Evolutionary conservation across 2,797 vertebrate genomes (phyloP).

Genomic region (Microctenopoma steveboyesi): DNA sequence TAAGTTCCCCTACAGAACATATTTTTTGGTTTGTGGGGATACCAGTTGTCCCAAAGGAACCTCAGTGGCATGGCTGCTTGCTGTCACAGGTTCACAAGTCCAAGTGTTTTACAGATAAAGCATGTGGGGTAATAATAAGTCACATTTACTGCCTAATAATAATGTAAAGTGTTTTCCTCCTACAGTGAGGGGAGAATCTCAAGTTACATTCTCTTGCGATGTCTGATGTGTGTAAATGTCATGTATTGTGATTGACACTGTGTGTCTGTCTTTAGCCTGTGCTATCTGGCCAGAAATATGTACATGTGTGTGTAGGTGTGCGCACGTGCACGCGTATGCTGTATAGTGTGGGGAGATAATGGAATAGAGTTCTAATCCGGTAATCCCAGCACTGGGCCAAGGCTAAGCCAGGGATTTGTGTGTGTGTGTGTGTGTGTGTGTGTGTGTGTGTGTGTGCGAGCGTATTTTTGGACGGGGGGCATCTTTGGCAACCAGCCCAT

Average conservation of each 20-base stretch:
- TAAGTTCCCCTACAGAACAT: not conserved
- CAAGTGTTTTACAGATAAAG: not conserved
- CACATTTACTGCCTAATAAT: not conserved
- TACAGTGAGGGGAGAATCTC: slow-evolving; percentile 13
- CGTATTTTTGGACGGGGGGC: slow-evolving; percentile 51
- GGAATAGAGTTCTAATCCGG: slow-evolving; percentile 86
- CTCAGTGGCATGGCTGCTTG: not conserved
- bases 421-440: slow-evolving; percentile 51
- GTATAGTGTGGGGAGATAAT: slow-evolving; percentile 83
- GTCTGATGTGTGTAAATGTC: slow-evolving; percentile 54
- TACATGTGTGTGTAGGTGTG: slow-evolving; percentile 30
- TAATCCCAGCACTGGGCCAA: slow-evolving; percentile 85
- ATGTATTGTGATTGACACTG: slow-evolving; percentile 69
- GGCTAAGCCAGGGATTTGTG: slow-evolving; percentile 86
- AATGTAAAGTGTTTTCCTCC: slow-evolving; percentile 15
- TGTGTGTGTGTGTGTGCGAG: slow-evolving; percentile 30
- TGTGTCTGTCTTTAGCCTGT: slow-evolving; percentile 60
- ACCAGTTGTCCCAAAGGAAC: slow-evolving; percentile 4
- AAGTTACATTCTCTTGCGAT: slow-evolving; percentile 42
- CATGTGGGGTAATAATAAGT: slow-evolving; percentile 1
- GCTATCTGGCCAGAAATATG: slow-evolving; percentile 55
- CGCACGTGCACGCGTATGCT: slow-evolving; percentile 28
- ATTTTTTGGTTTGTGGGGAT: slow-evolving; percentile 4
- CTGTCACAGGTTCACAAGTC: slow-evolving; percentile 4
- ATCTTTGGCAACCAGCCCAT: slow-evolving; percentile 70